Conservation (phyloP, 2,113 vertebrate species). For the Ceyx margarethae region DNA sequence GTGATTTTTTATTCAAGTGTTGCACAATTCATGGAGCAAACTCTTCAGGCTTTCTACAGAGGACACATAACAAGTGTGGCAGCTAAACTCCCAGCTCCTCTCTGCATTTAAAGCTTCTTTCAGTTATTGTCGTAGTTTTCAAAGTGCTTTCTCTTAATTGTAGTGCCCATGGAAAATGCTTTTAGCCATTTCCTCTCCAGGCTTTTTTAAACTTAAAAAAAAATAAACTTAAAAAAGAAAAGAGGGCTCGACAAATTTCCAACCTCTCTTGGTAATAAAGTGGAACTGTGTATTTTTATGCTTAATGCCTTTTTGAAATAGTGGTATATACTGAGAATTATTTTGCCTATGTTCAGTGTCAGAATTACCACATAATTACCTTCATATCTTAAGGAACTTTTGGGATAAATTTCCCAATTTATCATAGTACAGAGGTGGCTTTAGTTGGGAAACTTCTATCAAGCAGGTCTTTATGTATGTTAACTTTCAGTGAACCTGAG, state of each 20-base stretch:
- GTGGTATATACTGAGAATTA: background rate
- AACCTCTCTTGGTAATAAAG: background rate
- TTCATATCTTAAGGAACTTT: background rate
- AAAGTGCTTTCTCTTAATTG: background rate
- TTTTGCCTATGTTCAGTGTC: background rate
- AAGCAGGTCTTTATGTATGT: background rate
- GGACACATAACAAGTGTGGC: accelerated
- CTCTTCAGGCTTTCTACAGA: background rate
- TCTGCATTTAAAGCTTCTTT: background rate
- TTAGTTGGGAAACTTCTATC: background rate
- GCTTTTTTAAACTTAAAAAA: background rate
- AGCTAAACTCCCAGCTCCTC: background rate
- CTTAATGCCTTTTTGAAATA: background rate
- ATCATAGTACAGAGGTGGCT: background rate
- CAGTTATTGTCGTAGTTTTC: background rate
- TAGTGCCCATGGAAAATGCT: background rate
- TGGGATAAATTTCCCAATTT: background rate
- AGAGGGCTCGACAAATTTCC: background rate
- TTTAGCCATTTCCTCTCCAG: background rate
- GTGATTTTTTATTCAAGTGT: background rate
- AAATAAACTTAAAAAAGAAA: background rate
- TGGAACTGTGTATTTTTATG: background rate
- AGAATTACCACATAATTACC: background rate
- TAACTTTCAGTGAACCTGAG: background rate
- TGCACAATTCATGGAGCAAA: background rate